Evolutionary conservation across 1,140 invertebrate species (phyloP).

Genomic region (Apocrypta bakeri): DNA sequence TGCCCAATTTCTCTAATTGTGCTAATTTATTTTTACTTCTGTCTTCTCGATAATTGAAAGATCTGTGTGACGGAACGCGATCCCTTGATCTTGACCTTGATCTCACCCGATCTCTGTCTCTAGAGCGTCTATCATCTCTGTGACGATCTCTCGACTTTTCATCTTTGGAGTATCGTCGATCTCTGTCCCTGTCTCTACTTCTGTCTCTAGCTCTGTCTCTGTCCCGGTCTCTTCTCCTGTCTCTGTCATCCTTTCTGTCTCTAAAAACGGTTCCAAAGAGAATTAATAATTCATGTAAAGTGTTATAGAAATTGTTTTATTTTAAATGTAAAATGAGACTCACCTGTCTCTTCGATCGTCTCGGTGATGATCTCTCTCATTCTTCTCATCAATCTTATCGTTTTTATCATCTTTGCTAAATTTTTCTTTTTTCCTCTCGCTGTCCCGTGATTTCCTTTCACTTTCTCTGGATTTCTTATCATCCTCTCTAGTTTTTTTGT

Average conservation of each 20-base stretch:
- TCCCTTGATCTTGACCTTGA: constrained; percentile 66
- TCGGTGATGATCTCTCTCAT: constrained; percentile 63
- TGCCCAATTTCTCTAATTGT: constrained; percentile 73
- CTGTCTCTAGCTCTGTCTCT: constrained; percentile 59
- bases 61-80: constrained; percentile 58
- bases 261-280: neutral
- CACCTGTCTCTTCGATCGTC: constrained; percentile 44
- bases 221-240: constrained; percentile 61
- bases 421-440: constrained; percentile 58
- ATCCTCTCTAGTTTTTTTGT: constrained; percentile 62
- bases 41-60: constrained; percentile 69
- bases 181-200: constrained; percentile 62
- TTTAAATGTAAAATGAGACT: neutral
- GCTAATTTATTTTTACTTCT: constrained; percentile 72
- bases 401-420: constrained; percentile 65
- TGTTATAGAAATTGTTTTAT: neutral
- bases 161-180: constrained; percentile 59
- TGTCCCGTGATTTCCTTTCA: constrained; percentile 64
- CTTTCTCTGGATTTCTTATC: constrained; percentile 64
- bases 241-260: constrained; percentile 40
- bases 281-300: neutral
- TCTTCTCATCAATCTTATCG: constrained; percentile 55
- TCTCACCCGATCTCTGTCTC: constrained; percentile 63
- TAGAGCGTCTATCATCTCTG: constrained; percentile 59
- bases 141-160: constrained; percentile 61